phyloP scores from a whole-genome alignment of 2,113 vertebrate species.

The Tringa solitaria region DNA sequence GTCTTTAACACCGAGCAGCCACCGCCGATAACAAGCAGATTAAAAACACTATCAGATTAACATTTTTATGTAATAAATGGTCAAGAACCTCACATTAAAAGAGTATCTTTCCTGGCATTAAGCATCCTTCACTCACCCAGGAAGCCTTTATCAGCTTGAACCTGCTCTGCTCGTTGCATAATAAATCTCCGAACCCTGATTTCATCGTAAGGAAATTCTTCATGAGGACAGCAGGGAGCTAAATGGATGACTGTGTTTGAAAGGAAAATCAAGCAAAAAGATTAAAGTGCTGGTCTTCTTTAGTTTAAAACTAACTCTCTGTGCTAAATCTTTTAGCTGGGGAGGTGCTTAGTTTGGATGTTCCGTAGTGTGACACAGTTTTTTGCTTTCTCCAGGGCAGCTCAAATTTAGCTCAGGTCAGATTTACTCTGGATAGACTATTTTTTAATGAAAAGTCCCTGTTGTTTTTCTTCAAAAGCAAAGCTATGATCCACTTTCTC shows the following conservation, averaged over 20 bases:
- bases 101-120: slow-evolving; percentile 66
- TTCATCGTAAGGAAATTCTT: slow-evolving; percentile 63
- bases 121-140: slow-evolving; percentile 65
- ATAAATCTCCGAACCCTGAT: slow-evolving; percentile 48
- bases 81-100: slow-evolving; percentile 66
- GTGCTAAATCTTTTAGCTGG: slow-evolving; percentile 13
- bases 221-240: slow-evolving; percentile 58
- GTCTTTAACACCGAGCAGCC: slow-evolving; percentile 39
- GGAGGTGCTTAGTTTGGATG: neutral
- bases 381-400: neutral
- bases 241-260: slow-evolving; percentile 59
- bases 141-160: slow-evolving; percentile 72
- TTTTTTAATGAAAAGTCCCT: neutral
- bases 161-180: slow-evolving; percentile 55
- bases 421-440: neutral
- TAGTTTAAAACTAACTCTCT: slow-evolving; percentile 37
- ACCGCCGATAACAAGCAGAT: slow-evolving; percentile 61
- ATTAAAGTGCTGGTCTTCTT: slow-evolving; percentile 43
- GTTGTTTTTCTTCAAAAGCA: neutral
- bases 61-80: slow-evolving; percentile 69
- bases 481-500: neutral
- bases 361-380: neutral
- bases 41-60: slow-evolving; percentile 71
- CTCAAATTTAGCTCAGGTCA: neutral
- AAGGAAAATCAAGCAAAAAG: slow-evolving; percentile 59